Conservation (phyloP, 1,140 invertebrate species). For the Hyles euphorbiae region DNA sequence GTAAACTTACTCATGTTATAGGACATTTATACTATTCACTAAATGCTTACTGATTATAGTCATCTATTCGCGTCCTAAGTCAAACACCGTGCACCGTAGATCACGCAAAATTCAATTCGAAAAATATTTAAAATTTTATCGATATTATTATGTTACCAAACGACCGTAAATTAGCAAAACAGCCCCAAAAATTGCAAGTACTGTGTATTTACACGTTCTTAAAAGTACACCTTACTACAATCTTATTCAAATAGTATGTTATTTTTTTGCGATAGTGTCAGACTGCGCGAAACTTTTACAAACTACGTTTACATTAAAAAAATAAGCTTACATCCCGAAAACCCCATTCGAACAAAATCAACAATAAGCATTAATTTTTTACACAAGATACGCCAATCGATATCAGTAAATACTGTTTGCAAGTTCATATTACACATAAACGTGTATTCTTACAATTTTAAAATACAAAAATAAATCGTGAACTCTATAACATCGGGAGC, state of each 20-base stretch:
- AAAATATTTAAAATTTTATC: no score
- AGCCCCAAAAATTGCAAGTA: conserved; percentile 41
- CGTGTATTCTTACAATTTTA: not conserved
- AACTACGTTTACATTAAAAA: conserved; percentile 37
- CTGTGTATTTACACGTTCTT: conserved; percentile 64
- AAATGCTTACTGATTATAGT: no score
- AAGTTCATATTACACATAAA: not conserved
- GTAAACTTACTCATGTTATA: no score
- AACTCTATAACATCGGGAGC: not conserved
- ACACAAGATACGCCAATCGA: conserved; percentile 3
- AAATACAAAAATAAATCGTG: not conserved
- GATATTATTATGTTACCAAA: not conserved
- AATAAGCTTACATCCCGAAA: conserved; percentile 54
- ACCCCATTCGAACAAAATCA: conserved; percentile 13
- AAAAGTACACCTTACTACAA: conserved; percentile 56
- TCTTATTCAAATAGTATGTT: conserved; percentile 44
- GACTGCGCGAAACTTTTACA: conserved; percentile 53
- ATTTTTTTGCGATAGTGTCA: conserved; percentile 52
- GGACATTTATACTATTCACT: no score
- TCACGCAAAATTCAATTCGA: no score
- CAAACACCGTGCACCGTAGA: no score
- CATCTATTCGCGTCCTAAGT: no score
- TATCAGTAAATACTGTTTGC: no score
- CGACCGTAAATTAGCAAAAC: conserved; percentile 7
- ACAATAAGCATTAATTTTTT: conserved; percentile 2